Evolutionary conservation across 2,888 invertebrate species (phyloP).

Genomic region (Cryptus viduatorius): DNA sequence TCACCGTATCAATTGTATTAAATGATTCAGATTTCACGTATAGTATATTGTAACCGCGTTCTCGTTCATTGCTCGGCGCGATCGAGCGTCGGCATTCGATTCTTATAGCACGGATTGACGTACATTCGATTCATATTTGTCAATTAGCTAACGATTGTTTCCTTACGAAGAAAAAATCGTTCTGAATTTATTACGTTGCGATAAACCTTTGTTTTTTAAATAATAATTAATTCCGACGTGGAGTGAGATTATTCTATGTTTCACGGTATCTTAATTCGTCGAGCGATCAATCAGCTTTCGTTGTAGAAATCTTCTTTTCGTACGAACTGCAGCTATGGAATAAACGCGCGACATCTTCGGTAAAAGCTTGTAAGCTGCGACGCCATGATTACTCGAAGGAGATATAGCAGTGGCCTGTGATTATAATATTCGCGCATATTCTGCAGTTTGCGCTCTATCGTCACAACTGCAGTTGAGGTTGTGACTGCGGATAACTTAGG

Average conservation of each 20-base stretch:
- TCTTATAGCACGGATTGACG: too few relatives aligned
- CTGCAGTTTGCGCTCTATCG: not conserved
- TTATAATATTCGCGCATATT: not conserved
- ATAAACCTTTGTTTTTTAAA: not conserved
- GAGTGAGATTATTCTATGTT: not conserved
- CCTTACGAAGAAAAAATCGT: too few relatives aligned
- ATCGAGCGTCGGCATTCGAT: not conserved
- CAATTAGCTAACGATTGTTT: too few relatives aligned
- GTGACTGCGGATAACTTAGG: not conserved
- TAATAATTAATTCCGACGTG: too few relatives aligned
- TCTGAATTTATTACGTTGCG: too few relatives aligned
- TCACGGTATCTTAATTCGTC: not conserved
- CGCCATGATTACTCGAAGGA: not conserved
- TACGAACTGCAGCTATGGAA: not conserved
- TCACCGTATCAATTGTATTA: slow-evolving; percentile 1
- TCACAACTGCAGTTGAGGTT: not conserved
- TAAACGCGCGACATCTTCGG: slow-evolving; percentile 10
- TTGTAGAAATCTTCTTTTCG: slow-evolving; percentile 31
- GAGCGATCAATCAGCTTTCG: not conserved
- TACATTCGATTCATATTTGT: too few relatives aligned
- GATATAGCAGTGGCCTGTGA: not conserved
- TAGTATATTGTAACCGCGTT: slow-evolving; percentile 5
- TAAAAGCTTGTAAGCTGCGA: not conserved
- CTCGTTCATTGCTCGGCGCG: slow-evolving; percentile 43
- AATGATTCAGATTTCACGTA: slow-evolving; percentile 42